Evolutionary conservation across 1,140 invertebrate species (phyloP), one percentile per base, ranked within the genome.

Genomic region (Physella acuta): DNA sequence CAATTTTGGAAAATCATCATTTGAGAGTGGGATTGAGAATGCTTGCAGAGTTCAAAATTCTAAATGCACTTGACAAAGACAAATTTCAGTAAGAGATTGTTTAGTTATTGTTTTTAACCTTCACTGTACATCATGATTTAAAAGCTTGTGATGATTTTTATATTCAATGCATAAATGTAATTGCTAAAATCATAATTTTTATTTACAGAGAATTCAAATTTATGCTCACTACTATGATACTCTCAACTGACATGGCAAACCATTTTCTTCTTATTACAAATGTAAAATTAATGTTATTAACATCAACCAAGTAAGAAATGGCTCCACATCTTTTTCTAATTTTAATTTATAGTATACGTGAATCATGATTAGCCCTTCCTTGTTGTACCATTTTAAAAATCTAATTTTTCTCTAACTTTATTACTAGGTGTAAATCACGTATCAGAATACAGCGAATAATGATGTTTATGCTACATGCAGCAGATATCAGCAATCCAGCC

Each of bases 401-500:
- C n/a, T 49, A 49, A 14, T 44, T 8, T 44, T 44, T 44, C 8
- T 11, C 39, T 44, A 44, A 11, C 20, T 8, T 44, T 8, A 44
- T 44, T 11, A 44, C 39, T 28, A 53, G 44, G 20, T 30, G 28
- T 33, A 51, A 30, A 36, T 31, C 20, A 31, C 62, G 62, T 16
- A 64, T 52, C 16, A 52, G 66, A 20, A 68, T 68, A 0, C 33
- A 60, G 20, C 34, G 66, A 2, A 44, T 68, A 8, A 26, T 68
- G 34, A 24, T 68, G 16, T 33, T 68, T 11, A 8, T 68, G 8
- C 55, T 68, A 30, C 66, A 68, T 26, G 37, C 55, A 31, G 66
- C 66, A 30, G 66, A 68, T 56, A 68, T 68, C 56, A 68, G 66
- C 39, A 68, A 68, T 39, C 56, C 66, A 3, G 66, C 66, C 26